Base-by-base conservation (phyloP, 2,888 invertebrate species). In the Plagodis pulveraria region DNA sequence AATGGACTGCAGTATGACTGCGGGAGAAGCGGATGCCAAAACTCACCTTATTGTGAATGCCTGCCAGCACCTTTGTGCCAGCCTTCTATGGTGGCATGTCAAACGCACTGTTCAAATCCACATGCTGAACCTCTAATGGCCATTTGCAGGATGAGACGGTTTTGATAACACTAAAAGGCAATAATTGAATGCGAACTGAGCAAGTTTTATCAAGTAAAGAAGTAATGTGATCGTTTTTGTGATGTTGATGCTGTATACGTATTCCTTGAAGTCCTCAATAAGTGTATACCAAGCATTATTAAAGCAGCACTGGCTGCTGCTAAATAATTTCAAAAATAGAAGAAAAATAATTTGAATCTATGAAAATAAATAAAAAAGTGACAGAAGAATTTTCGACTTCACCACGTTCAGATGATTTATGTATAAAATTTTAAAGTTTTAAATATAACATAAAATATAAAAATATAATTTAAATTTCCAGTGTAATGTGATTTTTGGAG, bases 1-100 rank as follows among this genome's bases (percentile, higher is more conserved):
- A 94, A 94, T 67, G 94, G 94, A 0, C 76, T 94, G 35, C 94
- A 94, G 70, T 92, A 93, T 62, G 91, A 93, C 57, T 94, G 94
- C 67, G 89, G 88, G 8, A 83, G 94, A 62, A 89, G 81, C 53
- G 91, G 89, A 38, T 93, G 94, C 67, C 91, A 91, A 62, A 83
- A 82, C 50, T 87, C 87, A 1, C 77, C 87, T 0, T 76, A 80
- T 5, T 92, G 91, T 63, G 69, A 79, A 44, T 62, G 62, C 5
- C 53, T 81, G 40, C 91, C 91, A 9, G 81, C 83, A 0, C 91
- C 91, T 0, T 49, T 78, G 0, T 92, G 91, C 54, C 74, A 71
- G 48, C 89, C 91, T 2, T 80, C 91, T 0, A 68, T 71, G 11
- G 72, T 80, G 35, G 90, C 91, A 6, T 89, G 90, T 62, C n/a